Evolutionary conservation across 2,888 invertebrate genomes (phyloP).

Genomic region (Elaeidobius kamerunicus): DNA sequence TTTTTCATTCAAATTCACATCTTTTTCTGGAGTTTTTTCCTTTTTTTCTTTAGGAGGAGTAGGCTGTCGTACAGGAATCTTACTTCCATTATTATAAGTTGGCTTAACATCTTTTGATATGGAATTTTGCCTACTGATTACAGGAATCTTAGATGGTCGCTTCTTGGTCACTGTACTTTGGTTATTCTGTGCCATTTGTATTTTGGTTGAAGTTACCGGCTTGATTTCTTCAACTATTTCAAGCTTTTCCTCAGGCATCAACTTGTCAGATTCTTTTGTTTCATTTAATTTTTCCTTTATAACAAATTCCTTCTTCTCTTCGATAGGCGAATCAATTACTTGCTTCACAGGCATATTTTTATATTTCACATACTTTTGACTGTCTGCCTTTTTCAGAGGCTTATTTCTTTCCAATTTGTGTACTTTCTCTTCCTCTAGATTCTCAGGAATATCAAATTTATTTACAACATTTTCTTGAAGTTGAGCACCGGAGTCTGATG

Average conservation of each 20-base stretch:
- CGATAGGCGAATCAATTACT: slow-evolving; percentile 22
- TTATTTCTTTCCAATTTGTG: slow-evolving; percentile 32
- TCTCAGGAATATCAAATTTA: slow-evolving; percentile 11
- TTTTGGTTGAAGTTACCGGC: slow-evolving; percentile 40
- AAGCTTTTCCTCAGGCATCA: not conserved
- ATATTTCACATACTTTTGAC: slow-evolving; percentile 33
- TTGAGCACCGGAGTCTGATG: too few relatives aligned
- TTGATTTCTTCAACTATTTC: slow-evolving; percentile 4
- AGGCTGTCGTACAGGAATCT: slow-evolving; percentile 42
- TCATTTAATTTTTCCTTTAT: not conserved
- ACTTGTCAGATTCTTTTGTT: not conserved
- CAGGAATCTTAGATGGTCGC: slow-evolving; percentile 46
- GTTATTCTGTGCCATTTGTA: slow-evolving; percentile 44
- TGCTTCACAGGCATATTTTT: slow-evolving; percentile 29
- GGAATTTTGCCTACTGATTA: slow-evolving; percentile 44
- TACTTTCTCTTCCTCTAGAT: too few relatives aligned
- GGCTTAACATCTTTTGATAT: slow-evolving; percentile 38
- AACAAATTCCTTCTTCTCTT: slow-evolving; percentile 22
- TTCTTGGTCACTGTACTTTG: slow-evolving; percentile 38
- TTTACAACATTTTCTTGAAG: slow-evolving; percentile 8
- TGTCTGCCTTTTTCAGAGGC: slow-evolving; percentile 32
- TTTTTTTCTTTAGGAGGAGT: slow-evolving; percentile 20
- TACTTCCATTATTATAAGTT: slow-evolving; percentile 33
- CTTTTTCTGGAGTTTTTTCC: not conserved
- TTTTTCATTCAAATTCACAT: not conserved